Base-by-base conservation (phyloP, 2,797 vertebrate genomes). In the Anas bahamensis region DNA sequence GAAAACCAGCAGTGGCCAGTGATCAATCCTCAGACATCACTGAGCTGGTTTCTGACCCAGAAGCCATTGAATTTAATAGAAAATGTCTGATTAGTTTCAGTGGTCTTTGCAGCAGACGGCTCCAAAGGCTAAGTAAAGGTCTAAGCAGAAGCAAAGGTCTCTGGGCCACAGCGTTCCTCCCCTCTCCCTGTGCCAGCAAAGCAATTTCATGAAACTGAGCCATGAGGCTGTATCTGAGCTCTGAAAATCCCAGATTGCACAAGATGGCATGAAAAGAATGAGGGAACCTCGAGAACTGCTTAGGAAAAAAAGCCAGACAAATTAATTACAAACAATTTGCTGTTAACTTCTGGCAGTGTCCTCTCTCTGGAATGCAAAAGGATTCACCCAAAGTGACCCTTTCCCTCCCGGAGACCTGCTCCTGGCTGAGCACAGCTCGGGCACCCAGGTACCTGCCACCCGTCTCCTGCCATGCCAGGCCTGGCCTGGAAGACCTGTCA, bases 181-280 rank as follows among this genome's bases (percentile, higher is more conserved):
- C 66, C 24, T 33, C 60, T 89, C 56, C 48, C 59, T 57, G 44
- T 64, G 89, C 92, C 87, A 93, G 81, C 81, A 94, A 91, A 93
- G 61, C 48, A 68, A 55, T 76, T 92, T 57, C 56, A 82, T 10
- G 18, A 88, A 95, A 93, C 68, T 66, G 86, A 93, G 82, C 70
- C 37, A 52, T 22, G 42, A 90, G 66, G 39, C 66, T 83, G 52
- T 17, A 44, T 55, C 72, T 81, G 78, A 3, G 56, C 60, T 83
- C 86, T 79, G 70, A 92, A 92, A 95, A 83, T n/a, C 68, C 63
- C 85, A 88, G 64, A 81, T 70, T 83, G 80, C 86, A 76, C 83
- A 95, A 82, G 65, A 80, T 42, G 46, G 63, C 81, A 94, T 63
- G 78, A 90, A 87, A 95, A 94, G 81, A 95, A 90, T 63, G 78